These are phyloP conservation scores for Rhombomys opimus DNA, from an alignment of 2,113 vertebrate species.

Conservation along the genomic window DNA sequence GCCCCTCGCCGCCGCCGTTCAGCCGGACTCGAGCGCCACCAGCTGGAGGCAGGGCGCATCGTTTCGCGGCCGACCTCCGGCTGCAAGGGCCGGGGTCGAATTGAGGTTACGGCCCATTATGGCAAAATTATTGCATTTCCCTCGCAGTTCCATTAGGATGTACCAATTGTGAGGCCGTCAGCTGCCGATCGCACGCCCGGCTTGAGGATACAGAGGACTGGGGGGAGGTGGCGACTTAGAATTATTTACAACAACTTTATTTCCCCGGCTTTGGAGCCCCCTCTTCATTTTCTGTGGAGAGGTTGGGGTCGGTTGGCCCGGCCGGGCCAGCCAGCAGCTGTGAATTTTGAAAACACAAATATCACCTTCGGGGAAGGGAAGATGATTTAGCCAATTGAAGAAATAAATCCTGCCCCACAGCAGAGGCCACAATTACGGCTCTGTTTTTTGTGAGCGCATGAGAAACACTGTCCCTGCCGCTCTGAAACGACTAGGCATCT, in stretches of 20 bases:
- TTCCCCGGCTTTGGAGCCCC: constrained; percentile 70
- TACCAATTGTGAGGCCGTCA: constrained; percentile 85
- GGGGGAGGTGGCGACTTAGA: constrained; percentile 70
- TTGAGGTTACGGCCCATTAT: constrained; percentile 96
- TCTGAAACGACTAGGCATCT: constrained; percentile 81
- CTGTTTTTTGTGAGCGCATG: constrained; percentile 71
- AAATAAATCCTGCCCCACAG: constrained; percentile 68
- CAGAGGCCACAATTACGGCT: constrained; percentile 69
- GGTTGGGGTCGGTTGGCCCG: constrained; percentile 60
- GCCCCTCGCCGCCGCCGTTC: constrained; percentile 81
- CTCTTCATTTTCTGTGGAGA: constrained; percentile 67
- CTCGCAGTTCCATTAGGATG: constrained; percentile 90
- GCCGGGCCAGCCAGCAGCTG: constrained; percentile 59
- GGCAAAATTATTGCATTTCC: constrained; percentile 90
- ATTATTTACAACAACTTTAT: constrained; percentile 79
- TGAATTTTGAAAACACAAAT: constrained; percentile 67
- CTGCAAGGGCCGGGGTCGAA: constrained; percentile 92
- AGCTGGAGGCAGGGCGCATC: constrained; percentile 88
- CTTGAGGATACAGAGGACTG: constrained; percentile 74
- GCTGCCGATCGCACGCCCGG: constrained; percentile 81
- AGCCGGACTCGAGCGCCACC: constrained; percentile 94
- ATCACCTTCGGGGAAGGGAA: constrained; percentile 59
- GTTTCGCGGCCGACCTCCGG: constrained; percentile 83
- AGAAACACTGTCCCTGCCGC: constrained; percentile 72
- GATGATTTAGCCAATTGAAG: constrained; percentile 58